Evolutionary conservation across 2,113 vertebrate genomes (phyloP), one percentile per base, ranked within the genome.

Genomic region (Drymodes brunneopygia): DNA sequence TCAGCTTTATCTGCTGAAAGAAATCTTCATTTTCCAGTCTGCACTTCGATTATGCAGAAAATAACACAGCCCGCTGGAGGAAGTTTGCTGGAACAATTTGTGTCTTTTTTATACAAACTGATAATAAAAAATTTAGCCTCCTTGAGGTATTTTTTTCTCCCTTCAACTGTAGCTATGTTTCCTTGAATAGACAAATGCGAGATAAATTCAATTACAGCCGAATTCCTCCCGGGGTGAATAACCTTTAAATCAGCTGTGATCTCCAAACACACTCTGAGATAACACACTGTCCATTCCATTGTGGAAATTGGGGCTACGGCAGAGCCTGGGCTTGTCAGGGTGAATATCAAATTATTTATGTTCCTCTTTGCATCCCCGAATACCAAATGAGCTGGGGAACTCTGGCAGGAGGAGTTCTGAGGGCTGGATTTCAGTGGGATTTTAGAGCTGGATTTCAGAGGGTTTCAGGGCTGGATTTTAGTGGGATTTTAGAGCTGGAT

Each of bases 121-220:
- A 86, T 95, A 90, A 93, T 86, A 88, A 95, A 94, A 94, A 93
- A 90, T 78, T 90, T 65, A 74, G 80, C 13, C 69, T 81, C 80
- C 82, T 96, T 84, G 88, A 90, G 83, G 86, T 72, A 74, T 67
- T 93, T 81, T 93, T 81, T 92, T 87, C 91, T 88, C 58, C 92
- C 92, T 94, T 95, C 92, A 96, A 93, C 84, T 58, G 81, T 44
- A 66, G 81, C 36, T 91, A 60, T 29, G 81, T 94, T 94, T 85
- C 94, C 71, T 94, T 87, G 66, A 96, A 96, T 47, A 94, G 91
- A 88, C 81, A 84, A 94, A 94, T 80, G 86, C 91, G 85, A 96
- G 94, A 95, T 96, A 97, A 96, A 97, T 95, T 97, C 95, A 96
- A 97, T 97, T 96, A 97, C 92, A 86, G 84, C 84, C 78, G 64